These are phyloP conservation scores for Zootermopsis nevadensis DNA, from an alignment of 2,888 invertebrate species.

Conservation along the genomic window DNA sequence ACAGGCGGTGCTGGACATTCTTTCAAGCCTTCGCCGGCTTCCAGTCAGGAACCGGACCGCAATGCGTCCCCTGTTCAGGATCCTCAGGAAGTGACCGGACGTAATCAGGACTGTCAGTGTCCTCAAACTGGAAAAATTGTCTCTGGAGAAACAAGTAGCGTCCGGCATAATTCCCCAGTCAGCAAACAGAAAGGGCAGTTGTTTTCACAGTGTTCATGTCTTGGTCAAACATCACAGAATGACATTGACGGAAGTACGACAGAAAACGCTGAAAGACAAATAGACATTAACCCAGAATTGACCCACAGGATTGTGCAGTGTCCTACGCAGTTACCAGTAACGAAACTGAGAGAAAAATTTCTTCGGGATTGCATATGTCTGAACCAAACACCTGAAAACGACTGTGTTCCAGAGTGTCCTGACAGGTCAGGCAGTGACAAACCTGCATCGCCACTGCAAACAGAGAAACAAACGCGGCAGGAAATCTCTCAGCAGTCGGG, in stretches of 20 bases:
- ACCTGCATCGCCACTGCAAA: neutral
- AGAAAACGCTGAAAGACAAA: neutral
- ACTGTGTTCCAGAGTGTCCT: neutral
- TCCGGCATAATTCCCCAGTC: neutral
- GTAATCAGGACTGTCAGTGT: neutral
- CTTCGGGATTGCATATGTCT: constrained; percentile 5
- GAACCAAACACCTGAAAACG: neutral
- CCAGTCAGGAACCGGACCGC: neutral
- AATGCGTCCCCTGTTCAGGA: neutral
- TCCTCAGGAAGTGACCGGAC: neutral
- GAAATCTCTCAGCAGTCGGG: neutral
- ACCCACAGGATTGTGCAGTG: neutral
- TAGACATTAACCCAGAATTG: neutral
- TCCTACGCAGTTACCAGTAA: constrained; percentile 18
- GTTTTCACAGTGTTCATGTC: neutral
- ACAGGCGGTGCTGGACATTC: neutral
- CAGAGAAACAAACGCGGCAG: neutral
- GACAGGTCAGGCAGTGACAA: neutral
- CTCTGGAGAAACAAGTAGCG: neutral
- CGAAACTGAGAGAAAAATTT: constrained; percentile 12
- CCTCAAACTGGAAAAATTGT: neutral
- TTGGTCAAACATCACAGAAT: neutral
- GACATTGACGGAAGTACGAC: neutral
- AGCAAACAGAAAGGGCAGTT: neutral
- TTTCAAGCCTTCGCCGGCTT: neutral